Base-by-base conservation (phyloP, 1,140 invertebrate species). In the Triops longicaudatus region DNA sequence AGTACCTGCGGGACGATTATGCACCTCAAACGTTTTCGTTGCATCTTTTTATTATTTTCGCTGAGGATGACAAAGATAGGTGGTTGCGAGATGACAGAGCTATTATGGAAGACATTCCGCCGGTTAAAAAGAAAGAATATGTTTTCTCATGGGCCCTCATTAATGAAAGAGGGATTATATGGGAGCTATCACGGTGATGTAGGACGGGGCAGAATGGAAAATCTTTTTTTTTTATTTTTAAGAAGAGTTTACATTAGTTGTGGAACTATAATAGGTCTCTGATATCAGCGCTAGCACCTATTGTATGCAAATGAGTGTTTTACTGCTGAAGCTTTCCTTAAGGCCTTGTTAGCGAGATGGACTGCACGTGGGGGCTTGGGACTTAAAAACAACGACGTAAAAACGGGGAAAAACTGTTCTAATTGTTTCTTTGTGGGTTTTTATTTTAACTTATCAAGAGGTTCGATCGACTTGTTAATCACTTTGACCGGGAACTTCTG, bases 281-380 rank as follows among this genome's bases (percentile, higher is more conserved):
- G 50, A 63, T 63, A 63, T 63, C 50, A 63, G 50, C 50, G 10
- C 14, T 17, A 63, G 50, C 50, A 63, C 50, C 50, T 63, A 63
- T 63, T 63, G 50, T 63, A 63, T 63, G 50, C 50, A 63, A 63
- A 63, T 63, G 50, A 63, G 50, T 63, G 50, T 63, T 63, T 63
- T 63, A 63, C 50, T 14, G 50, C 50, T 14, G 14, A 22, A 63
- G 50, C 10, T 63, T 63, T 22, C 22, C 50, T 17, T 63, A 63
- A 37, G 31, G 31, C 31, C 50, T 63, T 63, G 50, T 63, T 63
- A 63, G 50, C 50, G 22, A 63, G 50, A 63, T 63, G 50, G 50
- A 63, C 50, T 63, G 50, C 17, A 17, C 50, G 50, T 63, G 50
- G 14, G 50, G 31, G 2, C 31, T 37, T 22, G n/a, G n/a, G n/a